Base-by-base conservation (phyloP, 1,140 invertebrate genomes). In the Cepaea nemoralis region DNA sequence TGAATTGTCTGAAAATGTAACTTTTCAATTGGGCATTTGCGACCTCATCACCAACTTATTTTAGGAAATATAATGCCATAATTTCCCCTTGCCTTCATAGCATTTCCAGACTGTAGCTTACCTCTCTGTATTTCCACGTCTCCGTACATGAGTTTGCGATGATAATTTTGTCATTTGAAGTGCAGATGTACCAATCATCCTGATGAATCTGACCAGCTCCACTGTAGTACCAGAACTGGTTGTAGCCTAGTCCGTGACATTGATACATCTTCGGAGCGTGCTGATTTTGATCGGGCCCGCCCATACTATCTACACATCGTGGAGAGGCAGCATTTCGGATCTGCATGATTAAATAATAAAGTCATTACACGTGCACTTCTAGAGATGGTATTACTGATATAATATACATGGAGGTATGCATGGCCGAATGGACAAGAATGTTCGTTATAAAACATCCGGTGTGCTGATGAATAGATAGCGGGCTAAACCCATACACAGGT, bases 181-280 rank as follows among this genome's bases (percentile, higher is more conserved):
- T 1, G 35, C 78, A 80, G 27, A 80, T 37, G 24, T 71, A 27
- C 40, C 3, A 48, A 2, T 59, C 31, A 48, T 80, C 78, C 33
- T 80, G 78, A 14, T n/a, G n/a, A 19, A 80, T 71, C 31, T 80
- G 67, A 2, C 78, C 78, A 24, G 19, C 27, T 6, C 33, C 59
- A 31, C 55, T 59, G 6, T 73, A 14, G n/a, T 80, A 63, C 78
- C 78, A 80, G 48, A 80, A 80, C 78, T 80, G 78, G 48, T 80
- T 80, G 27, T 45, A 45, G 27, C 78, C 78, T 45, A 55, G 40
- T 3, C 37, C 33, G 33, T 80, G 78, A 39, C 78, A 80, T 14
- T 67, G 78, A 35, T 80, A 80, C 40, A 80, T 3, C 35, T 80
- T 80, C 0, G 78, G 78, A 0, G 33, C 35, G 0, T 16, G 31